Conservation (phyloP, 35 echinoderm and acorn worm genomes). For the Nesometra sesokonis region DNA sequence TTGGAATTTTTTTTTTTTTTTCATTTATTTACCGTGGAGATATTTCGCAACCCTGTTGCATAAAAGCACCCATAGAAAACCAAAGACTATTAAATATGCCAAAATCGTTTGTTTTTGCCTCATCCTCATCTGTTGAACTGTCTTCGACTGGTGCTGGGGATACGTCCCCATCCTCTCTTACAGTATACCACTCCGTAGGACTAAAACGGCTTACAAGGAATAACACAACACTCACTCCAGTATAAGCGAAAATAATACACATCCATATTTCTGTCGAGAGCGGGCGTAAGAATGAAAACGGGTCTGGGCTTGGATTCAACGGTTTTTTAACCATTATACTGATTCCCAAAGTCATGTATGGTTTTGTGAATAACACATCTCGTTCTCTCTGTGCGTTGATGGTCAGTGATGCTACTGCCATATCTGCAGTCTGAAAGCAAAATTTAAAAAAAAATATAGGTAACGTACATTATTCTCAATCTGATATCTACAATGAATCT, state of each 20-base stretch:
- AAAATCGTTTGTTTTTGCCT: conserved; percentile 80
- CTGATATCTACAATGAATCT: no score
- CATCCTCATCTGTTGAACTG: conserved; percentile 66
- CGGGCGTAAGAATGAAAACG: conserved; percentile 93
- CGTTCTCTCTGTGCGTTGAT: conserved; percentile 74
- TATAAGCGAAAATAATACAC: conserved; percentile 85
- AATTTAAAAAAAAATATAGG: not conserved
- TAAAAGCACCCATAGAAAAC: conserved; percentile 92
- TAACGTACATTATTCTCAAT: not conserved
- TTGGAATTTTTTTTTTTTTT: not conserved
- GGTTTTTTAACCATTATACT: conserved; percentile 99
- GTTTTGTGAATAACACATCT: conserved; percentile 84
- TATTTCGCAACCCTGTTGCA: conserved; percentile 96
- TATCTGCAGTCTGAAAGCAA: conserved; percentile 56
- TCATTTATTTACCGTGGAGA: conserved; percentile 66
- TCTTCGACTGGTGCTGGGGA: conserved; percentile 77
- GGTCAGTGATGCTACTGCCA: conserved; percentile 78
- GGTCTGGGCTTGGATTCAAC: conserved; percentile 61
- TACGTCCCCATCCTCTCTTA: conserved; percentile 86
- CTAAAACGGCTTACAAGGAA: conserved; percentile 97
- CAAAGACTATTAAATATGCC: conserved; percentile 92
- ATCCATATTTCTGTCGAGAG: conserved; percentile 91
- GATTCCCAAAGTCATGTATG: conserved; percentile 86
- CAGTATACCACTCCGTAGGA: conserved; percentile 79
- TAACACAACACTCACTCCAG: conserved; percentile 83